A percentile compares a stretch with the other conserved stretches of the same genome.
Conservation (phyloP, 92 coral and sea anemone species). For the Umimayanthus chanpuru region DNA sequence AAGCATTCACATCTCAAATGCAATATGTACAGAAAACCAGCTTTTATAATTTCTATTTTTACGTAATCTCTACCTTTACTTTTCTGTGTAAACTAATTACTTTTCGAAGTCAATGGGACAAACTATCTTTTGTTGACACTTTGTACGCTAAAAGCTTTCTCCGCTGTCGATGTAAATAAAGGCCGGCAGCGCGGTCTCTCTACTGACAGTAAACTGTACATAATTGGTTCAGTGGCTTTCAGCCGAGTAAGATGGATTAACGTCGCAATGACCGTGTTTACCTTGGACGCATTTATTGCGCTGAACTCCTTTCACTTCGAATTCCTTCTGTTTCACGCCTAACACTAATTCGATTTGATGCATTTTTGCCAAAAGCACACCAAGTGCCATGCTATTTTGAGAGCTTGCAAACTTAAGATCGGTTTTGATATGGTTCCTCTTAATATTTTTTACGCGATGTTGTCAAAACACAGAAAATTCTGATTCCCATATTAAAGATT, state of each 20-base stretch:
- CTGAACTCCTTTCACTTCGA: neutral
- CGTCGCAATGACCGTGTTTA: slow-evolving; percentile 8
- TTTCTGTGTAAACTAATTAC: slow-evolving; percentile 37
- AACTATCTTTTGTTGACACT: slow-evolving; percentile 23
- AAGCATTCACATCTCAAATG: neutral
- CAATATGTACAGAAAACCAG: neutral
- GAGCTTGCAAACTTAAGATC: no score
- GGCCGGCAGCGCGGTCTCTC: neutral
- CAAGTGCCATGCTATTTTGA: neutral
- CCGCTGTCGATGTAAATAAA: slow-evolving; percentile 25
- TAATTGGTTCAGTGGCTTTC: slow-evolving; percentile 22
- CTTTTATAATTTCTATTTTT: neutral
- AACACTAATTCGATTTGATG: neutral
- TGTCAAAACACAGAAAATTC: no score
- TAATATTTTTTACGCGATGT: no score
- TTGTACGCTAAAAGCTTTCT: slow-evolving; percentile 39
- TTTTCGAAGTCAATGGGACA: slow-evolving; percentile 25
- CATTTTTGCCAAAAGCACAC: neutral
- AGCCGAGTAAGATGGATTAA: slow-evolving; percentile 12
- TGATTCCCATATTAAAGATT: no score
- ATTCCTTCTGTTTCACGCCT: neutral
- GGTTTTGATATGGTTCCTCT: no score
- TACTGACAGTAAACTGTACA: slow-evolving; percentile 5
- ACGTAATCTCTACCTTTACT: slow-evolving; percentile 25
- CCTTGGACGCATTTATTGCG: neutral